These are phyloP conservation scores for Pampus argenteus DNA, from an alignment of 2,797 vertebrate genomes.

Conservation along the genomic window DNA sequence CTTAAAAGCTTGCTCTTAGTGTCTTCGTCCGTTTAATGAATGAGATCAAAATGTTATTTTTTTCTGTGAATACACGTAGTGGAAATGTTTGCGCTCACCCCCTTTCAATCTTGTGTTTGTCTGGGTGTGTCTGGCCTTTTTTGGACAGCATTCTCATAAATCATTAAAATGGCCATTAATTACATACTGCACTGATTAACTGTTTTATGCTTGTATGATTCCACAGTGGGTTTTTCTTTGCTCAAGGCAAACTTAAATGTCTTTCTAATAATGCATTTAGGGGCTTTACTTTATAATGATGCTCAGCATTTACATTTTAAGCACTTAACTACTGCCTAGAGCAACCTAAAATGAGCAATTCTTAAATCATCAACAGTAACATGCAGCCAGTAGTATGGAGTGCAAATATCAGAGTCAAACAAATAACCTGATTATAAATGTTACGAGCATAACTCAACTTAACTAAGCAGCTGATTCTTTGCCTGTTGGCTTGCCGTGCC, in stretches of 20 bases:
- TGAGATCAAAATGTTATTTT: not conserved
- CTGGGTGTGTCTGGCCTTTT: not conserved
- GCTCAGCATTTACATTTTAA: constrained; percentile 6
- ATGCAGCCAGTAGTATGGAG: not conserved
- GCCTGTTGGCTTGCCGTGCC: not conserved
- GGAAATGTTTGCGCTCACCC: not conserved
- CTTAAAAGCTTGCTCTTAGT: not conserved
- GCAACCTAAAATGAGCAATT: not conserved
- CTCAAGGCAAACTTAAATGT: not conserved
- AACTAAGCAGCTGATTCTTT: not conserved
- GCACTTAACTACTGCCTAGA: not conserved
- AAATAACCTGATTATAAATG: not conserved
- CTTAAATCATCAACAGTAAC: not conserved
- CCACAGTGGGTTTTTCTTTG: constrained; percentile 1
- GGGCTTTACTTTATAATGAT: not conserved
- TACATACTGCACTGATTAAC: constrained; percentile 1
- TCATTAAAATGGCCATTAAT: constrained; percentile 1
- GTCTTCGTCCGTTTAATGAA: not conserved
- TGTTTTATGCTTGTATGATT: not conserved
- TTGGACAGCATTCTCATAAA: not conserved
- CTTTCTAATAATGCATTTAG: not conserved
- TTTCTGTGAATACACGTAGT: not conserved
- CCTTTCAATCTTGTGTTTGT: not conserved
- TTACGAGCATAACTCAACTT: not conserved
- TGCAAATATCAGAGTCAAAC: not conserved